These are phyloP conservation scores for Sebastes hubbsi DNA, from an alignment of 2,797 vertebrate genomes.

Conservation along the genomic window DNA sequence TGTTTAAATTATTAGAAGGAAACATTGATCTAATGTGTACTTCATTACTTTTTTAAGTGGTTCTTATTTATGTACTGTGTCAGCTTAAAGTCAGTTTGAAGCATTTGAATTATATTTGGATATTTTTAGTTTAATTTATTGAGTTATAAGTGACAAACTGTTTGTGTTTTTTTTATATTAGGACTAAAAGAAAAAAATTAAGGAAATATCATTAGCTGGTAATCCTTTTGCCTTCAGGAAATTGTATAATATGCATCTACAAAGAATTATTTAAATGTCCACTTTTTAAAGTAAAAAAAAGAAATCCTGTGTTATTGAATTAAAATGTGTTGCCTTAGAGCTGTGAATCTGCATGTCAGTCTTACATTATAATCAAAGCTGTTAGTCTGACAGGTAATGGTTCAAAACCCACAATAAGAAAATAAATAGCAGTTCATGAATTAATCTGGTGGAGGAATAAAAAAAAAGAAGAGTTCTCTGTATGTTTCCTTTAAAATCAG, in stretches of 20 bases:
- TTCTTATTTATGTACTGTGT: not conserved
- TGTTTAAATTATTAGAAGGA: not conserved
- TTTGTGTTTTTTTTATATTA: not conserved
- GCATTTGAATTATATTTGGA: not conserved
- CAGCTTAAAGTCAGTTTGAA: not conserved
- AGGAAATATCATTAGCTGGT: not conserved
- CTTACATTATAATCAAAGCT: not conserved
- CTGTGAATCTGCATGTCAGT: not conserved
- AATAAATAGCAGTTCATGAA: not conserved
- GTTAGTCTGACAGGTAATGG: not conserved
- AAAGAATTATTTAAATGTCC: not conserved
- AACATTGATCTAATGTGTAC: not conserved
- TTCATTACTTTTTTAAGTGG: not conserved
- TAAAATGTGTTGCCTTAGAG: not conserved
- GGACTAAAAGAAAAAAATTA: not conserved
- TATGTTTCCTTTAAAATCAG: conserved; percentile 13
- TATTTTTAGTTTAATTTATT: not conserved
- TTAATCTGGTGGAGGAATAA: not conserved
- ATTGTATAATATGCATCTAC: not conserved
- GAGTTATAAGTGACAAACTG: not conserved
- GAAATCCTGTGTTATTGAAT: not conserved
- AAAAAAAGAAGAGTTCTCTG: conserved; percentile 47
- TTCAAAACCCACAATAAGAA: not conserved
- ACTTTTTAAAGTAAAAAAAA: not conserved
- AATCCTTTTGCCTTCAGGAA: not conserved